phyloP scores from a whole-genome alignment of 2,888 invertebrate genomes.

The Plagodis dolabraria region DNA sequence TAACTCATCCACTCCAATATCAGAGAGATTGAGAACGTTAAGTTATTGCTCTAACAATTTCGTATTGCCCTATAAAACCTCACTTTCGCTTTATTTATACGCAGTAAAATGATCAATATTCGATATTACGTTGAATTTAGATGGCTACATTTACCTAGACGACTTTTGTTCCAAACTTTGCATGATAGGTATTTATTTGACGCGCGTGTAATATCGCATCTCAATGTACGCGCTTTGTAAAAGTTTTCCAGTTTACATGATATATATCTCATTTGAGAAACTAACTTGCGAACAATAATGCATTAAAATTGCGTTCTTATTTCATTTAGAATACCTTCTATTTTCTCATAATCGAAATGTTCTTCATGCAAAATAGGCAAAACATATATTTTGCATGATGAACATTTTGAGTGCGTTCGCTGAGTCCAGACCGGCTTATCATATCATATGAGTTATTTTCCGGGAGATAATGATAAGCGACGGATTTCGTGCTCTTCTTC shows the following conservation, averaged over 20 bases:
- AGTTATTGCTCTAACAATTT: slow-evolving; percentile 81
- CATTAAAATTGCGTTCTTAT: slow-evolving; percentile 29
- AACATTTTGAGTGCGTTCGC: slow-evolving; percentile 41
- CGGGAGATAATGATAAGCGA: slow-evolving; percentile 71
- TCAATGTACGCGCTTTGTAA: slow-evolving; percentile 15
- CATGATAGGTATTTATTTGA: slow-evolving; percentile 23
- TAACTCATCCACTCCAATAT: slow-evolving; percentile 80
- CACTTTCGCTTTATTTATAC: slow-evolving; percentile 80
- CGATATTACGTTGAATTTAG: slow-evolving; percentile 63
- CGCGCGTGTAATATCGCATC: slow-evolving; percentile 23
- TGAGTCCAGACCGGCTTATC: slow-evolving; percentile 56
- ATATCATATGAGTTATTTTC: slow-evolving; percentile 71
- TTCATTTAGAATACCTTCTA: slow-evolving; percentile 22
- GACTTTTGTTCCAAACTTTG: slow-evolving; percentile 39
- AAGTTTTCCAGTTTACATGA: slow-evolving; percentile 26
- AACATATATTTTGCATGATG: slow-evolving; percentile 14
- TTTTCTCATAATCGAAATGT: too few species aligned
- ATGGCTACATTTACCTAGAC: slow-evolving; percentile 48
- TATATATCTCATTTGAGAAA: slow-evolving; percentile 14
- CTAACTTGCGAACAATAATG: slow-evolving; percentile 16
- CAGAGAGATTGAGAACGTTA: slow-evolving; percentile 73
- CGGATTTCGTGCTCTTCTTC: slow-evolving; percentile 59
- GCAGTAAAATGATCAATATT: slow-evolving; percentile 81
- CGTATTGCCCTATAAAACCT: slow-evolving; percentile 81
- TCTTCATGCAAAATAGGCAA: slow-evolving; percentile 2